Conservation (phyloP, 2,113 vertebrate genomes). For the rabbit (Oryctolagus cuniculus) region DNA sequence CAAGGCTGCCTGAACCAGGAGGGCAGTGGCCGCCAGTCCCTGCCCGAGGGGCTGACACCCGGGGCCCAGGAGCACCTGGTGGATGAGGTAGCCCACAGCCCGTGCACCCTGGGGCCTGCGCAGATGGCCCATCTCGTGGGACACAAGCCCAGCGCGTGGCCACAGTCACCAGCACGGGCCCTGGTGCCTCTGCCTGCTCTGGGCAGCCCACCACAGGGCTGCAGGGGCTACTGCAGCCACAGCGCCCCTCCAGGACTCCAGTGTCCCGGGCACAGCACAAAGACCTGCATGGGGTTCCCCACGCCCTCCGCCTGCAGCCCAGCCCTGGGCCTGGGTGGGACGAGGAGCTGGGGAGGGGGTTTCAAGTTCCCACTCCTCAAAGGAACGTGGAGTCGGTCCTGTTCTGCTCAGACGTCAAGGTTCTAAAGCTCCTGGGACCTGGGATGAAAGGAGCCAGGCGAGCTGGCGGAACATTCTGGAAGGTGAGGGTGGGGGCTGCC, state of each 20-base stretch:
- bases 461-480: not conserved
- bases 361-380: not conserved
- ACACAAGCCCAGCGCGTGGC: too few species aligned
- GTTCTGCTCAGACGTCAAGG: not conserved
- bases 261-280: not conserved
- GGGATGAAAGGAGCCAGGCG: not conserved
- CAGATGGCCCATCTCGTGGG: not conserved
- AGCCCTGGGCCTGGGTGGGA: not conserved
- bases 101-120: too few species aligned
- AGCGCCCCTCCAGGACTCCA: too few species aligned
- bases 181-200: not conserved
- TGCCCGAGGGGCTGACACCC: not conserved
- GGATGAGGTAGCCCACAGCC: not conserved
- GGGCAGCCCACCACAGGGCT: too few species aligned
- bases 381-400: not conserved
- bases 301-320: too few species aligned
- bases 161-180: too few species aligned
- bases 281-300: not conserved
- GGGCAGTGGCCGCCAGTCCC: accelerated
- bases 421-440: not conserved
- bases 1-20: too few species aligned
- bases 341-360: not conserved
- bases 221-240: too few species aligned
- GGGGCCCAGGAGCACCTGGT: not conserved
- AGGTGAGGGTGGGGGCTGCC: not conserved